These are phyloP conservation scores for Phalangium opilio DNA, from an alignment of 2,888 invertebrate genomes.

Conservation along the genomic window DNA sequence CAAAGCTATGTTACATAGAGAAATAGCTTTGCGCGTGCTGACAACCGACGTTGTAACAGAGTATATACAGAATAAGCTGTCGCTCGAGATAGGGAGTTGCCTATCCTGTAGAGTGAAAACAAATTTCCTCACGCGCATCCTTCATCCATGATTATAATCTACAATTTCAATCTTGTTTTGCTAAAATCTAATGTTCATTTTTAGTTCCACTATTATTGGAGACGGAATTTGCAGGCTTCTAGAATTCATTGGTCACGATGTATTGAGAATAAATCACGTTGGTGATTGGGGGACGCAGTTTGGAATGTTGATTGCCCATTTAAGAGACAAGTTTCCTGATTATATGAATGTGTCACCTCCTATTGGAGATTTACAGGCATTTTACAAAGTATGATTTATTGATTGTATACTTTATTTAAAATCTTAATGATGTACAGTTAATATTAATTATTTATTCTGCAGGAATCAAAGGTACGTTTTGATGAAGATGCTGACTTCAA, in stretches of 20 bases:
- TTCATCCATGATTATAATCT: no score
- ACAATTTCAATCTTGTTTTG: not conserved
- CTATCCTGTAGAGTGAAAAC: no score
- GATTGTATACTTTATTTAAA: no score
- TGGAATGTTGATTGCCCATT: slow-evolving; percentile 96
- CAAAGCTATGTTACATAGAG: no score
- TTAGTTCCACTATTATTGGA: slow-evolving; percentile 88
- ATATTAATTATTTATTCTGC: slow-evolving; percentile 7
- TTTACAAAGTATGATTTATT: slow-evolving; percentile 40
- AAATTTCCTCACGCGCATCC: no score
- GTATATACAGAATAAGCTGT: no score
- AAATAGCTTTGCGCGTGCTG: no score
- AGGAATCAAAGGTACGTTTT: slow-evolving; percentile 73
- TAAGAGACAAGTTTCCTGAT: slow-evolving; percentile 78
- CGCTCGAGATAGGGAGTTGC: no score
- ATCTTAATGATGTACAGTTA: no score
- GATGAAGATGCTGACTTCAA: slow-evolving; percentile 87
- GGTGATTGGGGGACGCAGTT: slow-evolving; percentile 99
- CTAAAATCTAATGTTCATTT: not conserved
- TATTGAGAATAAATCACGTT: slow-evolving; percentile 79
- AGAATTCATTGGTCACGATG: slow-evolving; percentile 82
- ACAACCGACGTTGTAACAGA: no score
- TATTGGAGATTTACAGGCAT: slow-evolving; percentile 66
- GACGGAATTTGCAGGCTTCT: slow-evolving; percentile 77
- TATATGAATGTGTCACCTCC: slow-evolving; percentile 64